Percentiles rank a stretch among this genome's conserved stretches.
Evolutionary conservation across 2,797 vertebrate species (phyloP).

Genomic region (Phaenicophaeus curvirostris): DNA sequence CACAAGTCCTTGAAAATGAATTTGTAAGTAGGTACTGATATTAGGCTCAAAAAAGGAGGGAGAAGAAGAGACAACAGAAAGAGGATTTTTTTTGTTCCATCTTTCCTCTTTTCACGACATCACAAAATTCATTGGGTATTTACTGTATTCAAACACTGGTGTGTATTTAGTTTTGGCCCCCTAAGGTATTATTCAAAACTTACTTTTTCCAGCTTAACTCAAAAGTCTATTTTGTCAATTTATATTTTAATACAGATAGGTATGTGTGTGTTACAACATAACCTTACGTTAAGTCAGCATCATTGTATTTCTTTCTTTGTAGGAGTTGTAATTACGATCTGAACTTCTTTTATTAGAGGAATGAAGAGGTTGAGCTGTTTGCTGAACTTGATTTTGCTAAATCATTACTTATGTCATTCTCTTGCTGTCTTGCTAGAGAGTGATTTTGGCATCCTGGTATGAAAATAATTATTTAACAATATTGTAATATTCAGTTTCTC

Average conservation of each 20-base stretch:
- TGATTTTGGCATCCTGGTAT: neutral
- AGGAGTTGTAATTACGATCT: neutral
- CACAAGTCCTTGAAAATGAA: neutral
- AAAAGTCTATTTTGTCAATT: neutral
- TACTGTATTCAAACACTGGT: neutral
- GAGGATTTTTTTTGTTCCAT: neutral
- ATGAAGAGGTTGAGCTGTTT: neutral
- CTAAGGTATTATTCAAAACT: neutral
- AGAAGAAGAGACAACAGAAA: neutral
- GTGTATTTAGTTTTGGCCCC: neutral
- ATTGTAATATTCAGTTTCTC: neutral
- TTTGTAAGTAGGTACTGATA: neutral
- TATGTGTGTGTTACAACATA: neutral
- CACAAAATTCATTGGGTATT: neutral
- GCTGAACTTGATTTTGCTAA: conserved; percentile 1
- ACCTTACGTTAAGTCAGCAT: neutral
- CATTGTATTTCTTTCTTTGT: neutral
- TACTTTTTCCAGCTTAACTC: neutral
- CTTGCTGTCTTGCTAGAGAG: neutral
- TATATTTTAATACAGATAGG: neutral
- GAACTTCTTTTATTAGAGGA: neutral
- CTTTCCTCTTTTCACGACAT: neutral
- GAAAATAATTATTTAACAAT: neutral
- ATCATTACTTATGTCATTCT: neutral
- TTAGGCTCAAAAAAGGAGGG: neutral